Conservation (phyloP, 2,888 invertebrate species). For the Ischnus inquisitorius region DNA sequence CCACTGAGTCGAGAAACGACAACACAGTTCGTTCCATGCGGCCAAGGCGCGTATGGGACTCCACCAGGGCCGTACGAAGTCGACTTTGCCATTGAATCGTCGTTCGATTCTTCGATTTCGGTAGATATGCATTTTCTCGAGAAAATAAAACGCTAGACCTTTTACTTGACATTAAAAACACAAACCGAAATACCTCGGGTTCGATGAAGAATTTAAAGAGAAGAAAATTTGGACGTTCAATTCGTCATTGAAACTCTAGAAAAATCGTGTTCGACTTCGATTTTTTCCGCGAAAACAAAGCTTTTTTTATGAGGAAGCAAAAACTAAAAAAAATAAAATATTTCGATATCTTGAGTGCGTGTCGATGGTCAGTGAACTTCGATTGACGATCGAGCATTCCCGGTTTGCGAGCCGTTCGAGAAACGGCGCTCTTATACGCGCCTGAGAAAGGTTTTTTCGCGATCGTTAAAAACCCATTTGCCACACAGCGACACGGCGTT, state of each 20-base stretch:
- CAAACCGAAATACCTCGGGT: no score
- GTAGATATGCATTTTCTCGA: not conserved
- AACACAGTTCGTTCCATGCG: conserved; percentile 77
- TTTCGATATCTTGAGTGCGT: not conserved
- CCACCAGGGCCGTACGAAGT: conserved; percentile 78
- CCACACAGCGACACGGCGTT: conserved; percentile 13
- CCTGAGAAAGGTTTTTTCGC: conserved; percentile 50
- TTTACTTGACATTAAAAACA: not conserved
- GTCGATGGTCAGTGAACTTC: not conserved
- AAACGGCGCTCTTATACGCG: conserved; percentile 20
- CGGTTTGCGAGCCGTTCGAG: not conserved
- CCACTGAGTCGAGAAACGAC: conserved; percentile 82
- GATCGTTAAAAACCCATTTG: conserved; percentile 54
- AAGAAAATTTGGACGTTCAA: no score
- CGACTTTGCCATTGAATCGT: conserved; percentile 33
- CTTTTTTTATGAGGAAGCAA: no score
- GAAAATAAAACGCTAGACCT: not conserved
- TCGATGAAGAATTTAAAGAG: no score
- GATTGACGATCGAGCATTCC: not conserved
- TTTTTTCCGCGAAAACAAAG: no score
- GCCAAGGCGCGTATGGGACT: conserved; percentile 80
- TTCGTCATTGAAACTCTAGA: no score
- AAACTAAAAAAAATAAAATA: no score
- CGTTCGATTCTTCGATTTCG: not conserved
- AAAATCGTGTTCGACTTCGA: no score